phyloP scores from a whole-genome alignment of 1,140 invertebrate species.

The Acyrthosiphon pisum region DNA sequence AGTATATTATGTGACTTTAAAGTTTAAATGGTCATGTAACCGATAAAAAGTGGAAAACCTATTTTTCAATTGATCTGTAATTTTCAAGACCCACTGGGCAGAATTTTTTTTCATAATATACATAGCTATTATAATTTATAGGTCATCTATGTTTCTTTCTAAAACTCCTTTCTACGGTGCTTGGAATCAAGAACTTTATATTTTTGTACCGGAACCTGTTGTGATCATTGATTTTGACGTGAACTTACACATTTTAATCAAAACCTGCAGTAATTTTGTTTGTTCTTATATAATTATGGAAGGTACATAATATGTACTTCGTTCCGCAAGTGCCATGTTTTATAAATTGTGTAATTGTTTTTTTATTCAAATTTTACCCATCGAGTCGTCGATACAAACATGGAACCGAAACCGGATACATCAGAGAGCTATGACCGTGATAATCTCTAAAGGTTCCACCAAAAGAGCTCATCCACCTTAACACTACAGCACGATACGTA shows the following conservation, averaged over 20 bases:
- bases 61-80: no score
- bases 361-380: background rate
- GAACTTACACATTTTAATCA: background rate
- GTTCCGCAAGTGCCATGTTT: no score
- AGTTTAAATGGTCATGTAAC: no score
- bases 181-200: background rate
- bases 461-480: background rate
- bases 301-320: background rate
- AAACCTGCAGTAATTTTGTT: background rate
- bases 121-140: no score
- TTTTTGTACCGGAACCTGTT: background rate
- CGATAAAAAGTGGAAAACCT: no score
- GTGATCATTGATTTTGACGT: background rate
- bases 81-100: no score
- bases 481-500: background rate
- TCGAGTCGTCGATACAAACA: background rate
- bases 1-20: no score
- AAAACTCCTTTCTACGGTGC: background rate
- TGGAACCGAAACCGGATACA: background rate
- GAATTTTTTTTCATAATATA: no score
- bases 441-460: background rate
- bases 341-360: background rate
- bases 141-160: background rate
- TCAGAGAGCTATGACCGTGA: no score
- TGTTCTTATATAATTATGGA: no score